Conservation (phyloP, 2,888 invertebrate genomes). For the Saturnia pavonia region DNA sequence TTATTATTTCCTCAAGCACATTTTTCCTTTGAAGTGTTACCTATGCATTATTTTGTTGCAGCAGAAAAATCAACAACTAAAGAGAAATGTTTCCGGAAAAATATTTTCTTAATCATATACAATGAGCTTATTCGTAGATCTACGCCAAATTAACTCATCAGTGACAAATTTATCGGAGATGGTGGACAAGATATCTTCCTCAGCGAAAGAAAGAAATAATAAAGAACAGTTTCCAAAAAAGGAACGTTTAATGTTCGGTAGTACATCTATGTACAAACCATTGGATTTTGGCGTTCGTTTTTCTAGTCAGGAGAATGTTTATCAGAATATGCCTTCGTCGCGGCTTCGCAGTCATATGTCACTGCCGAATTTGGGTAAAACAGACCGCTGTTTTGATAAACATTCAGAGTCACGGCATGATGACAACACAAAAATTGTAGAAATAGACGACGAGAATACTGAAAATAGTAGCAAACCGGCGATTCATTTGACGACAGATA, state of each 20-base stretch:
- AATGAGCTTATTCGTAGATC: constrained; percentile 78
- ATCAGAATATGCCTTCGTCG: constrained; percentile 71
- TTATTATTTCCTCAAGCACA: background rate
- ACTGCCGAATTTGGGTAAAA: constrained; percentile 73
- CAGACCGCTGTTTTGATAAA: constrained; percentile 56
- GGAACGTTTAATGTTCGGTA: constrained; percentile 54
- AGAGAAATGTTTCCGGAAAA: constrained; percentile 33
- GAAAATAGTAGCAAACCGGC: constrained; percentile 41
- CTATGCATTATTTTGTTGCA: constrained; percentile 25
- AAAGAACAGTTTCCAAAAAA: constrained; percentile 51
- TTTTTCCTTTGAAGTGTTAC: background rate
- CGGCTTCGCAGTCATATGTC: constrained; percentile 74
- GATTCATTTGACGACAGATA: constrained; percentile 61
- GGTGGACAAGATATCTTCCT: constrained; percentile 74
- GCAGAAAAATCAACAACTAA: constrained; percentile 19
- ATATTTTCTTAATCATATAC: constrained; percentile 28
- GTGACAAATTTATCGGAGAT: constrained; percentile 75
- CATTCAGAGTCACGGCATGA: constrained; percentile 47
- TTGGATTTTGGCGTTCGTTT: constrained; percentile 74
- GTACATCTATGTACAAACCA: constrained; percentile 67
- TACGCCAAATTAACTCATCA: constrained; percentile 75
- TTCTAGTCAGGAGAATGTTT: constrained; percentile 75
- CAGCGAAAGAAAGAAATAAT: constrained; percentile 54
- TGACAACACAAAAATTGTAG: constrained; percentile 61
- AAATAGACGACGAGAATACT: constrained; percentile 63